Conservation (phyloP, 2,113 vertebrate species). For the Corythornis vintsioides region DNA sequence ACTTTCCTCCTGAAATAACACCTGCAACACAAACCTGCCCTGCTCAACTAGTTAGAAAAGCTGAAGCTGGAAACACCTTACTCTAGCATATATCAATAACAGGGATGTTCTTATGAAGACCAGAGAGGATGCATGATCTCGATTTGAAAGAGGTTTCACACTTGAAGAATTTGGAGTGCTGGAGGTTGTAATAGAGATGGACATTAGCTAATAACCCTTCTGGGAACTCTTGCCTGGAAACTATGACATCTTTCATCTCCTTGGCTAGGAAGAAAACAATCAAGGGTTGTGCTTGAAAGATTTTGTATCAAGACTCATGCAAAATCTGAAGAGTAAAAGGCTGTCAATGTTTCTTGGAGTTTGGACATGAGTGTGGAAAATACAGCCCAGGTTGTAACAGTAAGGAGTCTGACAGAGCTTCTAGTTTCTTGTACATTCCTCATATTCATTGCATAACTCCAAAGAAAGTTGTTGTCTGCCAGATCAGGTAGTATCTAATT, state of each 20-base stretch:
- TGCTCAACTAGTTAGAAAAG: background rate
- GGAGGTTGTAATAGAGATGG: background rate
- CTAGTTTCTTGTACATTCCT: background rate
- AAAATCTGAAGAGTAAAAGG: background rate
- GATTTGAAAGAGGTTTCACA: background rate
- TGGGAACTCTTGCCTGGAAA: background rate
- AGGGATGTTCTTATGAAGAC: background rate
- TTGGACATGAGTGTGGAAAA: background rate
- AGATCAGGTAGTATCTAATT: background rate
- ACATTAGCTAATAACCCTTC: conserved; percentile 2
- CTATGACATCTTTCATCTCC: conserved; percentile 1
- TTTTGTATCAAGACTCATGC: background rate
- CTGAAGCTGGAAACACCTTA: background rate
- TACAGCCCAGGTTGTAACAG: background rate
- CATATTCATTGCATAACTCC: background rate
- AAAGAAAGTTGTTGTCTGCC: background rate
- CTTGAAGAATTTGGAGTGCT: background rate
- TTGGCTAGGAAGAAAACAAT: background rate
- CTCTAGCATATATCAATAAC: background rate
- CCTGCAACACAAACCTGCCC: background rate
- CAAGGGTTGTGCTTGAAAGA: background rate
- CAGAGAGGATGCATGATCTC: background rate
- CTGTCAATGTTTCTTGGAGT: background rate
- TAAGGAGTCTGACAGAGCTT: background rate
- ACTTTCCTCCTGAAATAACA: background rate